Base-by-base conservation (phyloP, 2,113 vertebrate genomes). In the Pteropus alecto region DNA sequence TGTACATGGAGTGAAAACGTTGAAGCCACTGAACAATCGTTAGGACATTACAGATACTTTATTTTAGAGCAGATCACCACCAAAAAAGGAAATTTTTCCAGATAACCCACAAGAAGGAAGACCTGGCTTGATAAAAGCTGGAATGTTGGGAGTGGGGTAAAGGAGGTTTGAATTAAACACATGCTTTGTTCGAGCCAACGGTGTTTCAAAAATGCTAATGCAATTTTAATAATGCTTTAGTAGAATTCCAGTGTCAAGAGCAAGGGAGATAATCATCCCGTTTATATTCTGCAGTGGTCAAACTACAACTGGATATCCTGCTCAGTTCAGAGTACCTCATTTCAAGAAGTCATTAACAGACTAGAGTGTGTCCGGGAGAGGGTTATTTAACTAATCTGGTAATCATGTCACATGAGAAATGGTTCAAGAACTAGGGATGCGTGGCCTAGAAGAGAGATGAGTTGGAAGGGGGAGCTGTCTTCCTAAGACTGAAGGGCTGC, bases 221-320 rank as follows among this genome's bases (percentile, higher is more conserved):
- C 3, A 67, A 82, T 60, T 79, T 94, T 94, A 82, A 77, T 77
- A 94, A 68, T 43, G 51, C 56, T 67, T 63, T 76, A 78, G 65
- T 9, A 92, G 76, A 95, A 91, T 91, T 68, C 24, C 63, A 85
- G 19, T 78, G 54, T 84, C 16, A 46, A 71, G 4, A 65, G 11
- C 68, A 65, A 92, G 70, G 38, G 30, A 89, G 48, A n/a, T 58
- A 88, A 92, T 51, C 61, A 81, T 58, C 73, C n/a, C 67, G 90
- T 86, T 85, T 96, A 85, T 82, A 94, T 94, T 96, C 88, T 92
- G 83, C 38, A 89, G 15, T 77, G 33, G 35, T 93, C 65, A 92
- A 88, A 79, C 43, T 89, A 3, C 60, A 92, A 89, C 26, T 71
- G 67, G 46, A 74, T 48, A 60, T 61, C 73, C 67, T 73, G 46